Evolutionary conservation across 64 coral and sea anemone species (phyloP), one percentile per base, ranked within the genome.

Genomic region (Platygyra sinensis): DNA sequence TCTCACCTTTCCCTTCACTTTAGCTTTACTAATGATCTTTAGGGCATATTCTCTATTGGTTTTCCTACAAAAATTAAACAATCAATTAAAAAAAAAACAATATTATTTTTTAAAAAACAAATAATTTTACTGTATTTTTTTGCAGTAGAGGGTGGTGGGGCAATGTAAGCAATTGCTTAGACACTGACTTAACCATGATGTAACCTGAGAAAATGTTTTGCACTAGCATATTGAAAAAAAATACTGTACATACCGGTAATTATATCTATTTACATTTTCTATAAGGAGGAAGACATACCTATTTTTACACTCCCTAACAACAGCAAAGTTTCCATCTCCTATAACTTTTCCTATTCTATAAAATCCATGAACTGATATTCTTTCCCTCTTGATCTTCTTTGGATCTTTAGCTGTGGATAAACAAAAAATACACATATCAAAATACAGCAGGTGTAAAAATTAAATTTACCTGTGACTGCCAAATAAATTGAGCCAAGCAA

Each of bases 321-420:
- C 94, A 76, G 97, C 94, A 81, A 99, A 99, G 62, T 99, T 99
- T 6, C 97, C 97, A 91, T 99, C 97, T 51, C 97, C 97, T 67
- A 99, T 99, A 10, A 99, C 82, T 90, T 99, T 99, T 59, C 97
- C 97, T 67, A 99, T 99, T 79, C 94, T 95, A 86, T 99, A 99
- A 72, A 99, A 99, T 18, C 94, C 94, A 90, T 99, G 97, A 17
- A 95, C 91, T 61, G 97, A 95, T 80, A 99, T 82, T 86, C 94
- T 78, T 77, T 92, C 79, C 39, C 89, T 93, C 57, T 93, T 86
- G 30, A 89, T 86, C 36, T 90, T 87, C 75, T 95, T 93, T 42
- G 83, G 50, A 71, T 87, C 88, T 64, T 83, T 80, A 17, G 16
- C 96, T 98, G 75, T 36, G 92, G 89, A 63, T 52, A 55, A 91